These are phyloP conservation scores for Drosophila subquinaria DNA, from an alignment of 2,888 invertebrate genomes.

Conservation along the genomic window DNA sequence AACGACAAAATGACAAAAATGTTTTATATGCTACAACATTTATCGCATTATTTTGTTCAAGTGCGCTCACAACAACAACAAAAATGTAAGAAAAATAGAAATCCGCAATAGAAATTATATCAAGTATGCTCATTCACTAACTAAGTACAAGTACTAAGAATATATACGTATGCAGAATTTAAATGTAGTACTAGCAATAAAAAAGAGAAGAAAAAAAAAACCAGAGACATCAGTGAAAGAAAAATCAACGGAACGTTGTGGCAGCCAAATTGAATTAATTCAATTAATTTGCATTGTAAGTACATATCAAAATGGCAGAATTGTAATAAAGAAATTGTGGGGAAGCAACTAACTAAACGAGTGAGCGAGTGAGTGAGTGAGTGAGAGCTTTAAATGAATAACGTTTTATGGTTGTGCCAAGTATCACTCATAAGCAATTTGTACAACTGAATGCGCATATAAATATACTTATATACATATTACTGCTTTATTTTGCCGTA, in stretches of 20 bases:
- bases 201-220: slow-evolving; percentile 10
- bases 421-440: slow-evolving; percentile 69
- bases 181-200: slow-evolving; percentile 19
- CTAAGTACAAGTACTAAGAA: slow-evolving; percentile 37
- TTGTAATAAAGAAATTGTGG: slow-evolving; percentile 73
- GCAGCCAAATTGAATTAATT: slow-evolving; percentile 82
- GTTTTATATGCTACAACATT: slow-evolving; percentile 45
- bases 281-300: slow-evolving; percentile 83
- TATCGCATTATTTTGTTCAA: slow-evolving; percentile 68
- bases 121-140: slow-evolving; percentile 44
- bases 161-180: slow-evolving; percentile 29
- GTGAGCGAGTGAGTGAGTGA: slow-evolving; percentile 61
- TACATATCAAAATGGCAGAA: slow-evolving; percentile 69
- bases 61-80: slow-evolving; percentile 32
- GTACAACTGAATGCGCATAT: slow-evolving; percentile 58
- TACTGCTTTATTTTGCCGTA: neutral
- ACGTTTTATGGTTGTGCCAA: slow-evolving; percentile 68
- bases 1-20: slow-evolving; percentile 23
- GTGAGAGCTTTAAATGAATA: slow-evolving; percentile 63
- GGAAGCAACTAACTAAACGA: slow-evolving; percentile 69
- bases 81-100: neutral
- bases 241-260: slow-evolving; percentile 47
- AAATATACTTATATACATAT: slow-evolving; percentile 1
- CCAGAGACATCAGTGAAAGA: slow-evolving; percentile 1
- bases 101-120: slow-evolving; percentile 43